Evolutionary conservation across 2,113 vertebrate species (phyloP), one percentile per base, ranked within the genome.

Genomic region (Poeciliopsis turrubarensis): DNA sequence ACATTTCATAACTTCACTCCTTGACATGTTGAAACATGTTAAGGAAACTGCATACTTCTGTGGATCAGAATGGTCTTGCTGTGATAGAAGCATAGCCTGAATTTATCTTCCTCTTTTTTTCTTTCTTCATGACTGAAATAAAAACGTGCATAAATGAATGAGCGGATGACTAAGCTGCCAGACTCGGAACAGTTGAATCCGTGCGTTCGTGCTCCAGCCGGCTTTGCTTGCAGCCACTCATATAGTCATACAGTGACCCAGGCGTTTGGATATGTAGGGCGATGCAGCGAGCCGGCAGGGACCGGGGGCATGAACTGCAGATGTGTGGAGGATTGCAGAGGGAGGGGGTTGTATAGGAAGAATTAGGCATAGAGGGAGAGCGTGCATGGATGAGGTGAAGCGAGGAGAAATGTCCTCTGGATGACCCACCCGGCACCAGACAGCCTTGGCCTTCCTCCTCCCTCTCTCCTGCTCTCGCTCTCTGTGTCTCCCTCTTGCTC

Each of bases 391-490:
- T 6, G 57, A 32, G 79, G 80, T 76, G 73, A 76, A 70, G 70
- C 44, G 83, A 84, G 81, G 79, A 77, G 83, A 80, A 77, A 32
- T 89, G 87, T 91, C 87, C 91, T 91, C 81, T 87, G 81, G 67
- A 61, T 89, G 91, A 90, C 89, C 89, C 87, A 78, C 77, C 64
- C 83, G 79, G 80, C 82, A 87, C 54, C 85, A 88, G 82, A 81
- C 86, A 86, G 72, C 73, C 67, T 77, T 69, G 25, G n/a, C 61
- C 47, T 22, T 72, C 76, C 72, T 32, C 62, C 63, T 4, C 54
- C 22, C 41, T 6, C 34, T 41, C 44, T 47, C 17, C 82, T n/a
- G 13, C 68, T 39, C 76, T 17, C n/a, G 51, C 31, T 2, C 74
- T 70, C 65, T 32, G 39, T 74, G 30, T 51, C 69, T 67, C 51